Base-by-base conservation (phyloP, 1,140 invertebrate species). In the Holotrichia oblita region DNA sequence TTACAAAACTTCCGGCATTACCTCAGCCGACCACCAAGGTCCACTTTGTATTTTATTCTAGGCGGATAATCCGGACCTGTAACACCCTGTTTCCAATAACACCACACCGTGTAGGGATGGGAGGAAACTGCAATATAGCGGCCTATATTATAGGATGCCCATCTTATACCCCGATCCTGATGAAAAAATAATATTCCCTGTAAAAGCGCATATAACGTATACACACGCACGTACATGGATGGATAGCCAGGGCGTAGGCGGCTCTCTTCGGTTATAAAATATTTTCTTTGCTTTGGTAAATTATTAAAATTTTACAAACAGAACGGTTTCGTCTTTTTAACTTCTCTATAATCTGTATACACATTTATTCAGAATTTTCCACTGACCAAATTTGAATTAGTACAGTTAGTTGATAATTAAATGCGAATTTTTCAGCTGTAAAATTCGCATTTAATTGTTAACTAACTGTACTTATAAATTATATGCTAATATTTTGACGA, bases 151-250 rank as follows among this genome's bases (percentile, higher is more conserved):
- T 80, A 78, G 79, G 78, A 74, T 79, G 81, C 78, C 61, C 61
- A 69, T 22, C 61, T 69, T 69, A 69, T 69, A 69, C 61, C 61
- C 59, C 81, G 64, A 74, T 79, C 78, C 78, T 81, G 81, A 81
- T 81, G 81, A 81, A 81, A 81, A 81, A 81, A 81, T 81, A 81
- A 81, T 81, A 81, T 79, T 81, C 81, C 73, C 22, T 74, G 22
- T 27, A 22, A 69, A 69, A 69, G 61, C 61, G 20, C 22, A 69
- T 69, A 69, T 24, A 69, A 69, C 22, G 61, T 69, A 27, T 34
- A 69, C 61, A 61, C 17, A 20, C 22, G 24, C 20, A 14, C 3
- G n/a, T 4, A 69, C 27, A 48, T 48, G 61, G 61, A 6, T 69
- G 77, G 77, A 77, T 20, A 64, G 14, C n/a, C 20, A 27, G 6